Evolutionary conservation across 2,888 invertebrate genomes (phyloP).

Genomic region (Cantharis flavilabris): DNA sequence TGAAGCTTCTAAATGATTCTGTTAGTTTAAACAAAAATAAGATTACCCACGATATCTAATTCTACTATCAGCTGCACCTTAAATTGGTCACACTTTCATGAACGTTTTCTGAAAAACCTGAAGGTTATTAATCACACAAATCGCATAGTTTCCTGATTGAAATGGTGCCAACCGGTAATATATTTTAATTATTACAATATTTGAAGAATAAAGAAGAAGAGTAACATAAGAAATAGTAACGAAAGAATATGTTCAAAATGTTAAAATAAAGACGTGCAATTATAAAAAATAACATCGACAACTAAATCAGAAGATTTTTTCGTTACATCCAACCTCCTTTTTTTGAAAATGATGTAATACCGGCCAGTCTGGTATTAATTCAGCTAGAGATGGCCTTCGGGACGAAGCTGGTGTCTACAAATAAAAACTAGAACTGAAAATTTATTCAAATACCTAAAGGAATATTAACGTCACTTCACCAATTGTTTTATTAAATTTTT

Average conservation of each 20-base stretch:
- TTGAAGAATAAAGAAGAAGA: neutral
- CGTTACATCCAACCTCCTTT: constrained; percentile 78
- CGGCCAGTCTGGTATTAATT: constrained; percentile 97
- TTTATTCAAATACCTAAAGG: neutral
- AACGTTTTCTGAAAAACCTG: neutral
- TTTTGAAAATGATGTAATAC: constrained; percentile 81
- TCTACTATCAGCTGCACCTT: neutral
- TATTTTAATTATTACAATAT: neutral
- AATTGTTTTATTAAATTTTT: neutral
- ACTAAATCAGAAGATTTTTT: constrained; percentile 30
- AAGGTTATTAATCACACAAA: neutral
- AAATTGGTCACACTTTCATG: neutral
- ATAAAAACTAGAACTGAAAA: constrained; percentile 55
- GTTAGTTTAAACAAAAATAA: neutral
- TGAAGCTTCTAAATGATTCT: neutral
- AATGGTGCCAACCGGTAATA: neutral
- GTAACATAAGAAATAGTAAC: neutral
- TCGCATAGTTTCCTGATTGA: neutral
- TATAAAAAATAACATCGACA: constrained; percentile 21
- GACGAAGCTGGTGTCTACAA: constrained; percentile 59
- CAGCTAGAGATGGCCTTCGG: constrained; percentile 88
- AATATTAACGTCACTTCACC: neutral
- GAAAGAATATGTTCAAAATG: neutral
- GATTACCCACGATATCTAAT: neutral
- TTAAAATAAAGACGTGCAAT: constrained; percentile 26